phyloP scores from a whole-genome alignment of 1,140 invertebrate genomes.

The Nasonia longicornis region DNA sequence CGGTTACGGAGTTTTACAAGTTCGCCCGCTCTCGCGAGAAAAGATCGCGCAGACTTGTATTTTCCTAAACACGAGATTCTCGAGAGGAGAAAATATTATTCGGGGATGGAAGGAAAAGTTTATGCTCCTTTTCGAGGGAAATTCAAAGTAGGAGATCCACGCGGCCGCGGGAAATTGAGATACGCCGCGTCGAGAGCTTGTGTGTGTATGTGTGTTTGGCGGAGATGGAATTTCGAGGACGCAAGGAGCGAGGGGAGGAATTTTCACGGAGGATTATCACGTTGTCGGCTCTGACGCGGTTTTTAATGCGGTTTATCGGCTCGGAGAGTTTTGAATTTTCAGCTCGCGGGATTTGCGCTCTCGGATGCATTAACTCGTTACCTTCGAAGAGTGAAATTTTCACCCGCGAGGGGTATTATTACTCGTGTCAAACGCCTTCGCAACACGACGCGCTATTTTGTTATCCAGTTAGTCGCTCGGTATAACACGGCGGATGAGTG shows the following conservation, averaged over 20 bases:
- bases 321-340: neutral
- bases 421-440: too few species aligned
- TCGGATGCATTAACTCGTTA: neutral
- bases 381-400: too few species aligned
- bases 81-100: slow-evolving; percentile 30
- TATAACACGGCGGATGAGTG: slow-evolving; percentile 43
- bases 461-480: neutral
- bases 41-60: slow-evolving; percentile 14
- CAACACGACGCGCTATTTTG: neutral
- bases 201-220: neutral
- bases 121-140: neutral
- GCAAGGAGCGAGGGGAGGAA: neutral
- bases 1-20: slow-evolving; percentile 31
- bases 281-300: slow-evolving; percentile 50
- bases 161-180: slow-evolving; percentile 20
- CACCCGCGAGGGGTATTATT: too few species aligned
- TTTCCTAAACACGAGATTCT: slow-evolving; percentile 13
- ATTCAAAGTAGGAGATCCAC: slow-evolving; percentile 4
- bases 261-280: slow-evolving; percentile 10
- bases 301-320: slow-evolving; percentile 1
- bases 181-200: neutral
- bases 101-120: slow-evolving; percentile 29
- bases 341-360: neutral
- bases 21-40: neutral
- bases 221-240: neutral